Base-by-base conservation (phyloP, 2,113 vertebrate genomes). In the Solea senegalensis region DNA sequence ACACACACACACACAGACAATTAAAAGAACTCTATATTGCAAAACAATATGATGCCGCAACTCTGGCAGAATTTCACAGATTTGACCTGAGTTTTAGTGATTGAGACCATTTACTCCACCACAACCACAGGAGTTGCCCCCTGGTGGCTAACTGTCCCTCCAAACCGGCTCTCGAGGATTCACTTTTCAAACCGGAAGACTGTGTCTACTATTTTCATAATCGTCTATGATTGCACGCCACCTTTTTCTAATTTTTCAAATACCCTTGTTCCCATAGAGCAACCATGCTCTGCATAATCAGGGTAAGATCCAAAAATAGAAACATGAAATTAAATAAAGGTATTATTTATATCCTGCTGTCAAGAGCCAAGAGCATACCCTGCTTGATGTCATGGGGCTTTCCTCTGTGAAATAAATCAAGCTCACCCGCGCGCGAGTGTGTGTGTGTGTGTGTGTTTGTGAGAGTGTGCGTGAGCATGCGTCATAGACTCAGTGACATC, bases 291-390 rank as follows among this genome's bases (percentile, higher is more conserved):
- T 8, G 53, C 6, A 55, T 44, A 60, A 72, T 58, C 62, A 61
- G 6, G 21, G 63, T 7, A 26, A 57, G 27, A 41, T 66, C 60
- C 58, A 60, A 77, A 76, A 54, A 80, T 58, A 72, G 62, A 52
- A 50, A 67, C 49, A n/a, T 49, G 1, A 50, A 74, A 77, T 78
- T 0, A 48, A 88, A 82, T 76, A 51, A 77, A 41, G 10, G 10
- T 50, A 7, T 67, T 76, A 74, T 83, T 78, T 74, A 65, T 80
- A 69, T 65, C 16, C 50, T 5, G 3, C 66, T 21, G 43, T 79
- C 43, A 50, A 9, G 55, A 69, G 70, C 16, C 11, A 14, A 53
- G 41, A 80, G 48, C 13, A 10, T 21, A 34, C 10, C 61, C 12
- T 34, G 40, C 57, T 64, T 60, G 43, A 79, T 72, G 68, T 59